A percentile compares a stretch with the other conserved stretches of the same genome.
Conservation (phyloP, 2,888 invertebrate species). For the Drosophila multiciliata region DNA sequence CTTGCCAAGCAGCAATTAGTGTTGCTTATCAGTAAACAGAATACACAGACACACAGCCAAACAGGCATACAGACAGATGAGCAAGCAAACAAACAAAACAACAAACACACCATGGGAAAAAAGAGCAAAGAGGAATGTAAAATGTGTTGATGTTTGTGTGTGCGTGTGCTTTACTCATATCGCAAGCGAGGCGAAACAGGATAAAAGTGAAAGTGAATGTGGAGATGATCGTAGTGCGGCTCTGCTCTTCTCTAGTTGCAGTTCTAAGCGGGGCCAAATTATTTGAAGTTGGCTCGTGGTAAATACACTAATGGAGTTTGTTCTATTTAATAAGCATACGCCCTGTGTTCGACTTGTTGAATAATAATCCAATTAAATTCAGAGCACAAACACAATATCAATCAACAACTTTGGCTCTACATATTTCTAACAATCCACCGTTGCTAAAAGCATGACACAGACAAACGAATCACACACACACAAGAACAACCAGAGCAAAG, state of each 20-base stretch:
- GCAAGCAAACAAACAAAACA: constrained; percentile 6
- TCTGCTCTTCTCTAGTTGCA: constrained; percentile 15
- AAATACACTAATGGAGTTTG: neutral
- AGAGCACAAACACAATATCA: constrained; percentile 6
- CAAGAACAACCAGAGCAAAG: constrained; percentile 15
- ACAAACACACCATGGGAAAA: constrained; percentile 19
- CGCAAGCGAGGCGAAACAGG: constrained; percentile 26
- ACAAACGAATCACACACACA: constrained; percentile 15
- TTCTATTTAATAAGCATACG: constrained; percentile 56
- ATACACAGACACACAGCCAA: neutral
- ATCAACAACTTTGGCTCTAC: constrained; percentile 21
- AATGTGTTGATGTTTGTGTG: constrained; percentile 1
- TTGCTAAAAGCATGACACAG: constrained; percentile 37
- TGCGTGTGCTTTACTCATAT: neutral
- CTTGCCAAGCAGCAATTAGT: neutral
- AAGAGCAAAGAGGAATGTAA: neutral
- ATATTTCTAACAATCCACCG: constrained; percentile 34
- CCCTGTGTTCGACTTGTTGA: constrained; percentile 52
- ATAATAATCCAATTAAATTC: constrained; percentile 58
- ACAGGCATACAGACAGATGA: too few relatives aligned
- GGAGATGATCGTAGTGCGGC: constrained; percentile 20
- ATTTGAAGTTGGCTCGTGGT: neutral
- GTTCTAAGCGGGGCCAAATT: constrained; percentile 12
- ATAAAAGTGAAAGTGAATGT: constrained; percentile 48
- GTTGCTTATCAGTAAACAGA: constrained; percentile 28